Percentiles rank a stretch among this genome's conserved stretches.
phyloP scores from a whole-genome alignment of 2,113 vertebrate genomes.

The Proteles cristata region DNA sequence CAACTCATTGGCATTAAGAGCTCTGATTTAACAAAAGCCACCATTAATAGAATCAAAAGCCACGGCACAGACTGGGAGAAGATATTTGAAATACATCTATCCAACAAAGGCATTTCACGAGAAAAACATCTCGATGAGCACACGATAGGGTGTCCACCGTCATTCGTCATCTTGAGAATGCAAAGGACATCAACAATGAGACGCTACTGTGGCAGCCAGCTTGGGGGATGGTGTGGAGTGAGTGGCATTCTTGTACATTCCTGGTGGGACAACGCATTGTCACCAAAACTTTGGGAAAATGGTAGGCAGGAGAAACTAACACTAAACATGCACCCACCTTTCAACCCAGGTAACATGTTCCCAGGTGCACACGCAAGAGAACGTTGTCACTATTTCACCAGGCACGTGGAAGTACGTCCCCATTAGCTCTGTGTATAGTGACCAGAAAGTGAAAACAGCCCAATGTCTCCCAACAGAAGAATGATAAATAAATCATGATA shows the following conservation, averaged over 20 bases:
- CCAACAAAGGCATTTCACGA: neutral
- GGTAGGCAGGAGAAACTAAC: neutral
- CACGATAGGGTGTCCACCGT: neutral
- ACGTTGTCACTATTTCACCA: too few species aligned
- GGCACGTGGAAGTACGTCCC: neutral
- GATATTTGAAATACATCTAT: neutral
- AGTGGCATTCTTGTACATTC: neutral
- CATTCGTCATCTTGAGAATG: neutral
- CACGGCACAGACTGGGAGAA: neutral
- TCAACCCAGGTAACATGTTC: neutral
- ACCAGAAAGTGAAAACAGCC: neutral
- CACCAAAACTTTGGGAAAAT: neutral
- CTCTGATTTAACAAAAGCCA: neutral
- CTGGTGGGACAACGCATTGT: neutral
- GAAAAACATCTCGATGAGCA: neutral
- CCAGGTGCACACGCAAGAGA: neutral
- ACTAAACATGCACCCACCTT: neutral
- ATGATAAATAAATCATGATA: neutral
- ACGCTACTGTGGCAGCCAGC: neutral
- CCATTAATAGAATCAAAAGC: neutral
- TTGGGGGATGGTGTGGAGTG: fast-evolving
- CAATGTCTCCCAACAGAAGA: neutral
- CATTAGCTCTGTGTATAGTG: neutral
- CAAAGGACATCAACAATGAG: neutral
- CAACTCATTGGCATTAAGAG: neutral